phyloP scores from a whole-genome alignment of 2,888 invertebrate genomes.

The Eutolmus rufibarbis region DNA sequence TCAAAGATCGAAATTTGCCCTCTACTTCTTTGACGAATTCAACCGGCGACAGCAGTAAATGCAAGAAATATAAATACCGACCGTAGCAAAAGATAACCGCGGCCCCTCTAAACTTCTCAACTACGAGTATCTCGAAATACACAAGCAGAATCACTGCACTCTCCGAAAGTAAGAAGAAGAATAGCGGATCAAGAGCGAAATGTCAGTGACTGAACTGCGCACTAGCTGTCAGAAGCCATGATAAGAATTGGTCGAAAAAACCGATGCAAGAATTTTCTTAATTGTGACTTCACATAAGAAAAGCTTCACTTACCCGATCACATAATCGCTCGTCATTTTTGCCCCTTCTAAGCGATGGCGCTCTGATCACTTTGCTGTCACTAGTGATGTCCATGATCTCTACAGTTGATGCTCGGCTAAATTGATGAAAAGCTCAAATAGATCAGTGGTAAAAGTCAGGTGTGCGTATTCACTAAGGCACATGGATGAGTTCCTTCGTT shows the following conservation, averaged over 20 bases:
- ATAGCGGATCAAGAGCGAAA: neutral
- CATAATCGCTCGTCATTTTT: slow-evolving; percentile 79
- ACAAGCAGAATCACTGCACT: neutral
- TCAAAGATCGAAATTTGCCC: neutral
- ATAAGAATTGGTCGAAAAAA: neutral
- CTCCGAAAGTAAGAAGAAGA: neutral
- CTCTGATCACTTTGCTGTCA: slow-evolving; percentile 72
- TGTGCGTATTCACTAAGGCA: slow-evolving; percentile 28
- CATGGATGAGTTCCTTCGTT: neutral
- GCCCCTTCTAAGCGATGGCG: slow-evolving; percentile 80
- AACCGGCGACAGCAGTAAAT: neutral
- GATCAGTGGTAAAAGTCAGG: neutral
- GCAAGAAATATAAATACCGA: neutral
- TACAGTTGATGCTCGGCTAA: neutral
- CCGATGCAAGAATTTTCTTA: neutral
- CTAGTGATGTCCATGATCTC: slow-evolving; percentile 2
- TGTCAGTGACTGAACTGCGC: neutral
- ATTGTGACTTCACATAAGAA: neutral
- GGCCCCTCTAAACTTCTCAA: neutral
- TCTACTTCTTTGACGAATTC: neutral
- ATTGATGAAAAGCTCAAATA: neutral
- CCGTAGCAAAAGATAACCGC: neutral
- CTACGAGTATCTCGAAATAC: neutral
- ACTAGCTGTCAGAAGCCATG: neutral
- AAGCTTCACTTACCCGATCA: slow-evolving; percentile 73